These are phyloP conservation scores for Danaus plexippus DNA, from an alignment of 1,140 invertebrate genomes.

Conservation along the genomic window DNA sequence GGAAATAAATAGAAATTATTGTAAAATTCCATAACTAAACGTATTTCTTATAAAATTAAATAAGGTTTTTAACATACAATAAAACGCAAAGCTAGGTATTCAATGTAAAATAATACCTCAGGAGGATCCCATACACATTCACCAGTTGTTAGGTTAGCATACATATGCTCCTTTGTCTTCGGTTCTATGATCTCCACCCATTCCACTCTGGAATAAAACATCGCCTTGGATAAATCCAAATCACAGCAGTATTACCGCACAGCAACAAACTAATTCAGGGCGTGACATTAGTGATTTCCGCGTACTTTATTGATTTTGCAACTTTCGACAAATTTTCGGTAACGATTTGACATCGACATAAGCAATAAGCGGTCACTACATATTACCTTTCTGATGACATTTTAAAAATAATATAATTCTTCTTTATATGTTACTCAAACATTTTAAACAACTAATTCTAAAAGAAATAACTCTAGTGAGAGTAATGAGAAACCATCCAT, in stretches of 20 bases:
- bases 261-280: conserved; percentile 57
- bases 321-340: conserved; percentile 59
- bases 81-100: not conserved
- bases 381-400: conserved; percentile 67
- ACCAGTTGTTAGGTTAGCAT: conserved; percentile 97
- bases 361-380: conserved; percentile 9
- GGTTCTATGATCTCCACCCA: conserved; percentile 99
- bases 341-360: conserved; percentile 29
- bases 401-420: conserved; percentile 32
- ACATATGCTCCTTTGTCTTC: conserved; percentile 97
- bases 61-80: conserved; percentile 4
- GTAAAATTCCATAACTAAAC: no score
- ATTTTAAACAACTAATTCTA: conserved; percentile 56
- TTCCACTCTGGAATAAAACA: conserved; percentile 83
- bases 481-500: conserved; percentile 57
- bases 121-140: conserved; percentile 99
- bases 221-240: conserved; percentile 33
- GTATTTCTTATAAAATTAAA: not conserved
- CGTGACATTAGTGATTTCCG: conserved; percentile 71
- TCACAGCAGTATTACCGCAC: conserved; percentile 30
- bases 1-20: no score
- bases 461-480: conserved; percentile 39
- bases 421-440: conserved; percentile 33
- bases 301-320: conserved; percentile 71
- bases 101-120: conserved; percentile 61